Conservation (phyloP, 2,888 invertebrate species). For the Drymonia ruficornis region DNA sequence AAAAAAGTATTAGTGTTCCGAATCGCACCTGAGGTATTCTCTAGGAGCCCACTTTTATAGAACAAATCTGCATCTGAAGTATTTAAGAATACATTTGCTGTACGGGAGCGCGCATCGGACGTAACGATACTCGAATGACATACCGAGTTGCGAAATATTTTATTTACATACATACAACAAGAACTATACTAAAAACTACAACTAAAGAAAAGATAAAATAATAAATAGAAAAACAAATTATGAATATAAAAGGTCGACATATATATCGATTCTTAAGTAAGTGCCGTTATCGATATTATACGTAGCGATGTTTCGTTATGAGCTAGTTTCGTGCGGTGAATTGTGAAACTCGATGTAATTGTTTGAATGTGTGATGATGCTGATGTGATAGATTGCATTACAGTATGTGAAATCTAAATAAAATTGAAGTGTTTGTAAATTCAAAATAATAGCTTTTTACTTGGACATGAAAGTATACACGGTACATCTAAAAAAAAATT, state of each 20-base stretch:
- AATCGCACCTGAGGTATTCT: slow-evolving; percentile 24
- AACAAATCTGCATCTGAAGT: slow-evolving; percentile 25
- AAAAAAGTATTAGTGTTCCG: slow-evolving; percentile 29
- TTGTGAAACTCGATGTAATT: slow-evolving; percentile 30
- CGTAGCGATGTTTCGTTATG: slow-evolving; percentile 24
- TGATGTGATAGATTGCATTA: too few species aligned
- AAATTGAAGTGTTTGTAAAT: too few species aligned
- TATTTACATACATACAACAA: too few species aligned
- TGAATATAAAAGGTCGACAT: too few species aligned
- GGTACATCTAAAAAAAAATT: too few species aligned
- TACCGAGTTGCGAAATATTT: slow-evolving; percentile 28
- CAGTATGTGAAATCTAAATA: too few species aligned
- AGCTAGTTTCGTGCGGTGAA: slow-evolving; percentile 32
- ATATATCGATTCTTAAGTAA: slow-evolving; percentile 24
- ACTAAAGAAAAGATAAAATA: too few species aligned
- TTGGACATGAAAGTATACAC: too few species aligned
- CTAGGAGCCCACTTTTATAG: slow-evolving; percentile 18
- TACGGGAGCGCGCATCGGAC: slow-evolving; percentile 21
- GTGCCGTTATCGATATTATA: slow-evolving; percentile 32
- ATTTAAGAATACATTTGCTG: slow-evolving; percentile 44
- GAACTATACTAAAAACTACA: too few species aligned
- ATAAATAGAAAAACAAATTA: too few species aligned
- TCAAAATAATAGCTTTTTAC: too few species aligned
- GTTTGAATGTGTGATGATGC: neutral
- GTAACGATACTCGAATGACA: slow-evolving; percentile 19